Evolutionary conservation across 2,113 vertebrate species (phyloP), one percentile per base, ranked within the genome.

Genomic region (Pseudopipra pipra): DNA sequence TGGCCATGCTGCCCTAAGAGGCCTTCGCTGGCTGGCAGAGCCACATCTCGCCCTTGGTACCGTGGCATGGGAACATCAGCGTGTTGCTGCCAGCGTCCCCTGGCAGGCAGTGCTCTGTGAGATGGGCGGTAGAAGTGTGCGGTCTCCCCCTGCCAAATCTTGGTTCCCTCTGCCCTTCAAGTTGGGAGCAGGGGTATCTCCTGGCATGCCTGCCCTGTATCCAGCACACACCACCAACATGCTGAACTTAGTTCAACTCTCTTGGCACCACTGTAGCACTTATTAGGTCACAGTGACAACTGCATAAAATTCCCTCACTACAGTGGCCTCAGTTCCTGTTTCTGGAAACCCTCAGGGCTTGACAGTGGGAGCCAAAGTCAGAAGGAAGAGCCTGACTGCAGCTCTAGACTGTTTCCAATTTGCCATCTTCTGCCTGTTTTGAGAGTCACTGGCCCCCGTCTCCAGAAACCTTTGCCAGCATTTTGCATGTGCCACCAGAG

Each of bases 401-500:
- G 13, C 10, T 73, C 51, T 0, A 1, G 11, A 22, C 39, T 67
- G 44, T 15, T 58, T 52, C 33, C 46, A 30, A 2, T 75, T 33
- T 80, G 41, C 49, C 3, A 6, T 20, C 49, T 56, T 27, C 62
- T 61, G 71, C 63, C 51, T 14, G 12, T 12, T 77, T 68, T 30
- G n/a, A 23, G n/a, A 92, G 30, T 20, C 37, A 18, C 1, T 0
- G 1, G n/a, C 11, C 35, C 41, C 33, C 2, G 8, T 5, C 56
- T 72, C 22, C 14, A 23, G 54, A 90, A 77, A 31, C 63, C 33
- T 73, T 20, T 4, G 18, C 70, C 92, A 92, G 76, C 39, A 30
- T 41, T 59, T 90, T 91, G 67, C 80, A 31, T 54, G 51, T 41
- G 87, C 95, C 97, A 94, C 85, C 90, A 97, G 97, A 97, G 96